Evolutionary conservation across 2,797 vertebrate species (phyloP), one percentile per base, ranked within the genome.

Genomic region (Hypotaenidia okinawae): DNA sequence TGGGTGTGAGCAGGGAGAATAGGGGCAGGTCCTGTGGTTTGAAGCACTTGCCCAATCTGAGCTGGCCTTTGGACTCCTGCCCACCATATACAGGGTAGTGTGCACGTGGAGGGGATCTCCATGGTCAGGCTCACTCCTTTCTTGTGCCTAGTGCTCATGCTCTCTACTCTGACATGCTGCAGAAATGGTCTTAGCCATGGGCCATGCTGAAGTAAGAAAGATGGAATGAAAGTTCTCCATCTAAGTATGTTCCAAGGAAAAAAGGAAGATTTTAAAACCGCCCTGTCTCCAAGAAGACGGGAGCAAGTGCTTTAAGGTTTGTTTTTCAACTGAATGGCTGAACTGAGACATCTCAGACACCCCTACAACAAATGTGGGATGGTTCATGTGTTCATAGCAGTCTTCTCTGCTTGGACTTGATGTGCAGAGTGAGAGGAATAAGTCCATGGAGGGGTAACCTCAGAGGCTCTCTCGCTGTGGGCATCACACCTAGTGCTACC

Each of bases 101-200:
- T 13, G 24, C 0, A 15, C 2, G 6, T 55, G 27, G 35, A 43
- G 23, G 35, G 45, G 28, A 33, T 37, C 11, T 73, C 19, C 24
- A 23, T 0, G 1, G 72, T 24, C 51, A 39, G 63, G 22, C 22
- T 90, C 5, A 0, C 25, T 47, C 41, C 4, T 72, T 7, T 61
- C 7, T 17, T 10, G 23, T 37, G 28, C 28, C 25, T 24, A 4
- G 9, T 11, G 17, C 57, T 54, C 47, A 8, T 2, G 3, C 1
- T 37, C 67, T 3, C 2, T 0, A 1, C 39, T 52, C 59, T 76
- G 58, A 22, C 17, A 33, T 0, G 0, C 28, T 78, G 55, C 49
- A 72, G 37, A 49, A 64, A 15, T 32, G 58, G 16, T 45, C 30
- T 10, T 23, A 74, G 39, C 33, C 21, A 13, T 8, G 41, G 41